phyloP scores from a whole-genome alignment of 2,797 vertebrate genomes.

The Sebastes oblongus region DNA sequence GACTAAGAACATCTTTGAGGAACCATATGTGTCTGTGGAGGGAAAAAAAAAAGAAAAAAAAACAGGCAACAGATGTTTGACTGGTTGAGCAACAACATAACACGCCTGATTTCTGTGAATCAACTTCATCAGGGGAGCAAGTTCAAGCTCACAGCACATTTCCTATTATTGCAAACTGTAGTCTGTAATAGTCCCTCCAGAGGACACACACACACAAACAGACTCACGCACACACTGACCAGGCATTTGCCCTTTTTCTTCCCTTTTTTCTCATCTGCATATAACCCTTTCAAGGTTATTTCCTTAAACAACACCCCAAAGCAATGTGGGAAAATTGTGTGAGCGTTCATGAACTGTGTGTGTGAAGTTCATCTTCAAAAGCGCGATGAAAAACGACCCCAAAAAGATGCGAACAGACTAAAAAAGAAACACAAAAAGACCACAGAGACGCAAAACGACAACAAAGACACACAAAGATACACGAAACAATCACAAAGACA shows the following conservation, averaged over 20 bases:
- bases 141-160: conserved; percentile 52
- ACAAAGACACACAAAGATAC: not conserved
- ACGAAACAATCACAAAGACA: not conserved
- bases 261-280: not conserved
- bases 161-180: conserved; percentile 49
- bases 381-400: not conserved
- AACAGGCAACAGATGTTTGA: conserved; percentile 69
- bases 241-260: conserved; percentile 11
- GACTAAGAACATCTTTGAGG: conserved; percentile 69
- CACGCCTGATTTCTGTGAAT: conserved; percentile 66
- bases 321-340: not conserved
- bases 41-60: not conserved
- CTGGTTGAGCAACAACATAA: conserved; percentile 64
- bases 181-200: conserved; percentile 33
- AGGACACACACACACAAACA: not conserved
- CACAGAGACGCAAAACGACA: not conserved
- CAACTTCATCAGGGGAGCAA: conserved; percentile 56
- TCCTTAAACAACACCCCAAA: not conserved
- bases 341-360: not conserved
- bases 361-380: not conserved
- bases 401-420: not conserved
- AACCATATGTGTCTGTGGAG: conserved; percentile 56
- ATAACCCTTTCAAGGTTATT: conserved; percentile 5
- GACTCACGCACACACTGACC: not conserved
- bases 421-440: not conserved